Percentiles rank a stretch among this genome's conserved stretches.
Evolutionary conservation across 2,888 invertebrate species (phyloP).

Genomic region (Acanthosepion esculentum): DNA sequence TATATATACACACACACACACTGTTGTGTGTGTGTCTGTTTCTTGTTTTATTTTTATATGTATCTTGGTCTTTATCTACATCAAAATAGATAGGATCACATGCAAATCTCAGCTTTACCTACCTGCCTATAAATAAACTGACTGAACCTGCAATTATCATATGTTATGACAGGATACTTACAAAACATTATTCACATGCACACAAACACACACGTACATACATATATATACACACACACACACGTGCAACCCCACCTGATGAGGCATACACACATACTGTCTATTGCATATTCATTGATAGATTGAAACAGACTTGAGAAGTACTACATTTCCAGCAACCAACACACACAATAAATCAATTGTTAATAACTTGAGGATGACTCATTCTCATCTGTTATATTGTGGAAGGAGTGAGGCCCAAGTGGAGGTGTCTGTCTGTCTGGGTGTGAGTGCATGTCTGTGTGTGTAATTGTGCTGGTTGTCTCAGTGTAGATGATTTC

Average conservation of each 20-base stretch:
- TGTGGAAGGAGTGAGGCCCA: background rate
- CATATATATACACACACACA: background rate
- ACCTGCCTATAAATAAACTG: no score
- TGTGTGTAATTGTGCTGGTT: background rate
- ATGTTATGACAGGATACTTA: no score
- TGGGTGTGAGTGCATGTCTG: background rate
- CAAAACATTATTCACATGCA: no score
- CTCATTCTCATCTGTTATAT: conserved; percentile 33
- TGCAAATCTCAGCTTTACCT: no score
- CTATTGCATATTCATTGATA: background rate
- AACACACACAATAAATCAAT: background rate
- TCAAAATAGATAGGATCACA: no score
- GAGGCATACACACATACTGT: background rate
- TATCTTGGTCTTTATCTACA: no score
- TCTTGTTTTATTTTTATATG: background rate
- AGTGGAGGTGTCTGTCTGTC: background rate
- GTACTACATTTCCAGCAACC: background rate
- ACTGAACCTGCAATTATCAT: no score
- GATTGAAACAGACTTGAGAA: background rate
- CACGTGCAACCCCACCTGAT: background rate
- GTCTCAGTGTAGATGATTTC: background rate
- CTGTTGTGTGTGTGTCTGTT: background rate
- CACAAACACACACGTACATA: background rate
- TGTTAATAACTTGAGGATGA: conserved; percentile 1
- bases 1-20: background rate